Conservation (phyloP, 2,113 vertebrate genomes). For the Aldabrachelys gigantea region DNA sequence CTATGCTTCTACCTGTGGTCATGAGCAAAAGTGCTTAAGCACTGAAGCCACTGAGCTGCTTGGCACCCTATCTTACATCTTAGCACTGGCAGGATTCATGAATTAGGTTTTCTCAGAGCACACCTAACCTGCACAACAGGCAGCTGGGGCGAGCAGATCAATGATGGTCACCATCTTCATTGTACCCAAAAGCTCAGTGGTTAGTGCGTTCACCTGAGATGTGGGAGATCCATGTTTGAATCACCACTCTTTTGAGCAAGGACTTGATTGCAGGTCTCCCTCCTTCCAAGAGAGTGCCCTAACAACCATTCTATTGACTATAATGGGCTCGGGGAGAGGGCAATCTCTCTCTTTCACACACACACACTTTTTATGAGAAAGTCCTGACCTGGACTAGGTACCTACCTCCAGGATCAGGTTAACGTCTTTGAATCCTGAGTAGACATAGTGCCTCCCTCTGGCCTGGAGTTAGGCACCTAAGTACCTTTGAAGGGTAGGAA, state of each 20-base stretch:
- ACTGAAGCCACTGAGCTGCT: not conserved
- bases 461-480: not conserved
- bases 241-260: not conserved
- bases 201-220: not conserved
- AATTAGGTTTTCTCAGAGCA: not conserved
- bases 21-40: not conserved
- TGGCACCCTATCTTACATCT: not conserved
- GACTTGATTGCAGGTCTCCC: not conserved
- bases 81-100: not conserved
- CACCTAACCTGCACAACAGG: not conserved
- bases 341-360: too few relatives aligned
- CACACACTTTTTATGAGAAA: too few relatives aligned
- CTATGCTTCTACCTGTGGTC: not conserved
- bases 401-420: too few relatives aligned
- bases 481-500: not conserved
- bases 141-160: not conserved
- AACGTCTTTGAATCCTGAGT: not conserved
- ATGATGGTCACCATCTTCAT: not conserved
- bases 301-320: not conserved
- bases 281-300: not conserved
- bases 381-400: too few relatives aligned
- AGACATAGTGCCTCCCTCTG: not conserved
- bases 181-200: not conserved
- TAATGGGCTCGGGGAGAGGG: too few relatives aligned
- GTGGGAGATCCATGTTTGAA: not conserved